These are phyloP conservation scores for Diarsia mendica DNA, from an alignment of 2,888 invertebrate species.

Conservation along the genomic window DNA sequence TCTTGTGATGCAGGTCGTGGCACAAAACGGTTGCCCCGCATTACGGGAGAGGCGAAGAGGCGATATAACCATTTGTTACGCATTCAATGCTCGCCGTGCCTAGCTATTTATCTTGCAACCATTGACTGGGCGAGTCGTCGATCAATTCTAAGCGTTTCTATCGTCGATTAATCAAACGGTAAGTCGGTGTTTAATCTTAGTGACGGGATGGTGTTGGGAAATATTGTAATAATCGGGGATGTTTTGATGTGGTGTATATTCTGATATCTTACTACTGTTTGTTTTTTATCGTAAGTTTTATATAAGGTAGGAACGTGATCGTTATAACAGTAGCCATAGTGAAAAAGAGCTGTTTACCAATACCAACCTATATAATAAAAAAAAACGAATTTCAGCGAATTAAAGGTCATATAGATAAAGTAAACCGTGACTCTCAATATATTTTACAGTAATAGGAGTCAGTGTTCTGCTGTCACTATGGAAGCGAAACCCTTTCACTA, in stretches of 20 bases:
- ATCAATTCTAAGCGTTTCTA: slow-evolving; percentile 78
- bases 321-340: too few species aligned
- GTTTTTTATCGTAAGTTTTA: too few species aligned
- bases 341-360: too few species aligned
- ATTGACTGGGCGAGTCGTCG: slow-evolving; percentile 81
- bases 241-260: slow-evolving; percentile 7
- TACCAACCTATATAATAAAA: too few species aligned
- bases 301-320: too few species aligned
- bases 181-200: slow-evolving; percentile 69
- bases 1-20: slow-evolving; percentile 77
- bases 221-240: slow-evolving; percentile 44
- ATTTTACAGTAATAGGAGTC: too few species aligned
- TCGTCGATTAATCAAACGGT: slow-evolving; percentile 79
- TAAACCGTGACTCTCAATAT: too few species aligned
- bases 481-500: too few species aligned
- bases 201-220: slow-evolving; percentile 49
- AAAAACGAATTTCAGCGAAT: too few species aligned
- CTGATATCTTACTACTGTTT: not conserved
- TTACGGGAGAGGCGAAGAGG: slow-evolving; percentile 73
- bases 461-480: too few species aligned
- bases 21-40: slow-evolving; percentile 79
- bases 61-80: slow-evolving; percentile 83
- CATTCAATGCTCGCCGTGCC: slow-evolving; percentile 78
- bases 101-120: slow-evolving; percentile 80
- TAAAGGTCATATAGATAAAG: too few species aligned